Evolutionary conservation across 2,888 invertebrate genomes (phyloP).

Genomic region (Conistra vaccinii): DNA sequence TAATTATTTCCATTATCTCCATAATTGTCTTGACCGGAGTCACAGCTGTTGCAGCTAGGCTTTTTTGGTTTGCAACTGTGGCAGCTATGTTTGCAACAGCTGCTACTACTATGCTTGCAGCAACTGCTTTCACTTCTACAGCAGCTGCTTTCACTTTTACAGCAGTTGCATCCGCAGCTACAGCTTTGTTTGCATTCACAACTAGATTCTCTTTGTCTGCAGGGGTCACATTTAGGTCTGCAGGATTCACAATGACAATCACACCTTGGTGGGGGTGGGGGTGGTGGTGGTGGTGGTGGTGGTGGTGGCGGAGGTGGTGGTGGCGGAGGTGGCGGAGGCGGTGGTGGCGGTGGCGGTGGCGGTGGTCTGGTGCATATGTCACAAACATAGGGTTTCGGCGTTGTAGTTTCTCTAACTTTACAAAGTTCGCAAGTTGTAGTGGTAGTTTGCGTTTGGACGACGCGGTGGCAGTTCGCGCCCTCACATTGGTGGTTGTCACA

Average conservation of each 20-base stretch:
- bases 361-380: background rate
- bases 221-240: conserved; percentile 12
- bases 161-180: conserved; percentile 12
- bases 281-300: background rate
- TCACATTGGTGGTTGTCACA: conserved; percentile 32
- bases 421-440: conserved; percentile 21
- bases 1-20: background rate
- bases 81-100: conserved; percentile 10
- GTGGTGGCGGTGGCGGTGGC: background rate
- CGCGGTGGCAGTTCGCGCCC: conserved; percentile 16
- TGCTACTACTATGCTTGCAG: background rate
- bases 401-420: conserved; percentile 17
- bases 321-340: background rate
- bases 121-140: conserved; percentile 15
- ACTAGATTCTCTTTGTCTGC: conserved; percentile 1
- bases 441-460: background rate
- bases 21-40: background rate
- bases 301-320: background rate
- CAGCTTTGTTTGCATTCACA: conserved; percentile 21
- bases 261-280: background rate
- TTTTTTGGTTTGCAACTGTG: conserved; percentile 6
- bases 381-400: conserved; percentile 14
- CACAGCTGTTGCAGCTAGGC: background rate
- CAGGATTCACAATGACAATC: conserved; percentile 10
- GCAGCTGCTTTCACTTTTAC: conserved; percentile 6